Base-by-base conservation (phyloP, 2,888 invertebrate genomes). In the Acleris emargana region DNA sequence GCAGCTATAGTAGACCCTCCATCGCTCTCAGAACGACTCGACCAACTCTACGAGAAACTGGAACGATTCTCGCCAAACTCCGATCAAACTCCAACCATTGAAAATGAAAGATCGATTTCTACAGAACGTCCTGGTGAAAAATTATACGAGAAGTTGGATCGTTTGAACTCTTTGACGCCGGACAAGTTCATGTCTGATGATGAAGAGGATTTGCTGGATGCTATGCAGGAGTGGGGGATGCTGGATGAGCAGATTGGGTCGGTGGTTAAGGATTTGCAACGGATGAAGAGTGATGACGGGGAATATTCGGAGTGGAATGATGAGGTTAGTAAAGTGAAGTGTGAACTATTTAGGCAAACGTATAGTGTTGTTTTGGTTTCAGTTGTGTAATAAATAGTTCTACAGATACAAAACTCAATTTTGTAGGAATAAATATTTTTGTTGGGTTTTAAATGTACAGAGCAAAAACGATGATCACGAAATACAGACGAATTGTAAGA, bases 291-390 rank as follows among this genome's bases (percentile, higher is more conserved):
- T 2, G 78, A 80, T 5, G 76, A 83, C 1, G 79, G 76, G 62
- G 85, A 88, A 2, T 84, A 87, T 59, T 76, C 73, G 18, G 83
- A 83, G 28, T 88, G 87, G 81, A 82, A 82, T 69, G 90, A 91
- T 63, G 87, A 87, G 81, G 91, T 90, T 68, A 78, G 91, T 84
- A 13, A 6, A 11, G 42, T 38, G 45, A 45, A n/a, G 16, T 45
- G 45, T 45, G 45, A 16, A 43, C 16, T n/a, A 7, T 45, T 45
- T 45, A 38, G 11, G 4, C 13, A 38, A 9, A 13, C 4, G 25
- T 7, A 25, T 25, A 25, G 25, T 25, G 25, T 1, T 25, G 25
- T 25, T 25, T 25, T 25, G 5, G 0, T 25, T 25, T 25, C 1
- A 25, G 25, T 5, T 25, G 25, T 25, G 5, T 5, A 25, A 25